Percentiles rank a stretch among this genome's conserved stretches.
Conservation (phyloP, 2,888 invertebrate species). For the Torymus auratus region DNA sequence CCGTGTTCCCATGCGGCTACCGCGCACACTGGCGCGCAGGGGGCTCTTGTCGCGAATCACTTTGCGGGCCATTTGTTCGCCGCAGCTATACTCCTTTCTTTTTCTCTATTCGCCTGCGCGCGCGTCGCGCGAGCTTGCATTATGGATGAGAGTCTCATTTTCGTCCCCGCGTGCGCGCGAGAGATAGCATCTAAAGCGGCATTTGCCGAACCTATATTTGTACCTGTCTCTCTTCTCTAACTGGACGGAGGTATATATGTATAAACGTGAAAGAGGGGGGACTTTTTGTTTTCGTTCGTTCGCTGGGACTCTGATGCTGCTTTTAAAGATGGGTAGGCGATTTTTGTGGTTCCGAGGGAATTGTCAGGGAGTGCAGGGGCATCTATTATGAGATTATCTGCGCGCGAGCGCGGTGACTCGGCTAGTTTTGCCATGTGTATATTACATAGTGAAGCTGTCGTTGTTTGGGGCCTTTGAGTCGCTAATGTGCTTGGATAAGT, state of each 20-base stretch:
- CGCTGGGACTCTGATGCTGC: not conserved
- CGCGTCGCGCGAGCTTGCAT: slow-evolving; percentile 34
- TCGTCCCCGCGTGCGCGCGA: slow-evolving; percentile 26
- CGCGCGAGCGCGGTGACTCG: slow-evolving; percentile 16
- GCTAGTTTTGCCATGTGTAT: slow-evolving; percentile 2
- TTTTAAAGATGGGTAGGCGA: not conserved
- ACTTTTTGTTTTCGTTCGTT: slow-evolving; percentile 27
- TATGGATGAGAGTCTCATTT: slow-evolving; percentile 55
- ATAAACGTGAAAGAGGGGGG: slow-evolving; percentile 17
- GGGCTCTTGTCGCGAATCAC: slow-evolving; percentile 51
- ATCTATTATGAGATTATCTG: slow-evolving; percentile 42
- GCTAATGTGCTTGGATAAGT: not conserved
- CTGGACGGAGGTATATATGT: slow-evolving; percentile 36
- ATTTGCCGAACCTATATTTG: slow-evolving; percentile 57
- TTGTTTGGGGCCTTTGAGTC: slow-evolving; percentile 14
- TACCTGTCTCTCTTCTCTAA: slow-evolving; percentile 50
- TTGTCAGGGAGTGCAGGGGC: not conserved
- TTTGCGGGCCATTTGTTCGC: slow-evolving; percentile 53
- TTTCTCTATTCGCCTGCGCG: slow-evolving; percentile 20
- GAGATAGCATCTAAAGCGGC: slow-evolving; percentile 30
- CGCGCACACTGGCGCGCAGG: slow-evolving; percentile 11
- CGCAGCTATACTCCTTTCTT: not conserved
- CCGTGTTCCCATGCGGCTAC: slow-evolving; percentile 34
- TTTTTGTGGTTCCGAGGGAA: not conserved
- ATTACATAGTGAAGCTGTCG: not conserved